Evolutionary conservation across 2,113 vertebrate species (phyloP), one percentile per base, ranked within the genome.

Genomic region (Zapornia atra): DNA sequence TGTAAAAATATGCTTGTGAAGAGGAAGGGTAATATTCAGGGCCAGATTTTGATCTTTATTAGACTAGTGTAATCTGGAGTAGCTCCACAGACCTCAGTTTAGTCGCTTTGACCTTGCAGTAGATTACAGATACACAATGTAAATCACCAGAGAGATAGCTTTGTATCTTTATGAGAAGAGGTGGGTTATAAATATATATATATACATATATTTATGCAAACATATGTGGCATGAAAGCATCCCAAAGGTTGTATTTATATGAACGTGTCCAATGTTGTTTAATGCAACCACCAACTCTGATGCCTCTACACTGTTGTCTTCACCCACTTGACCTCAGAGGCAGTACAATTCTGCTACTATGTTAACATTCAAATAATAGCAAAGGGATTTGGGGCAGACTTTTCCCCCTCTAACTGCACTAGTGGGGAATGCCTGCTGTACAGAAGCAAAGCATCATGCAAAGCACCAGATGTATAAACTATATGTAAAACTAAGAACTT

Each of bases 11-110:
- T 12, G 34, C 78, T 59, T 15, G 53, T 82, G 88, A 95, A 92
- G 94, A 92, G 81, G 83, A 89, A 94, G 86, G 88, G 63, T 54
- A 90, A 91, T 84, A 84, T 56, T 75, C 77, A 65, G 77, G 40
- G 83, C n/a, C 86, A 96, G 94, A 97, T 96, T 96, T 95, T 92
- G 92, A 97, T 96, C 95, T 97, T 95, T 95, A 96, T 96, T 89
- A 84, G 82, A 21, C 53, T 69, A 68, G 5, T 19, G 83, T 92
- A 95, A 92, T 88, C 92, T 96, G 92, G 96, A 96, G 83, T 92
- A 96, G 86, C 88, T 96, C 96, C 91, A 88, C 80, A 96, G 92
- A 84, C 80, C 96, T 92, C 95, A 92, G 80, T 61, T 33, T 60
- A 42, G 48, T 28, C 88, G 65, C 90, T 95, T 92, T 96, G 94